Base-by-base conservation (phyloP, 2,797 vertebrate genomes). In the Gobionotothen gibberifrons region DNA sequence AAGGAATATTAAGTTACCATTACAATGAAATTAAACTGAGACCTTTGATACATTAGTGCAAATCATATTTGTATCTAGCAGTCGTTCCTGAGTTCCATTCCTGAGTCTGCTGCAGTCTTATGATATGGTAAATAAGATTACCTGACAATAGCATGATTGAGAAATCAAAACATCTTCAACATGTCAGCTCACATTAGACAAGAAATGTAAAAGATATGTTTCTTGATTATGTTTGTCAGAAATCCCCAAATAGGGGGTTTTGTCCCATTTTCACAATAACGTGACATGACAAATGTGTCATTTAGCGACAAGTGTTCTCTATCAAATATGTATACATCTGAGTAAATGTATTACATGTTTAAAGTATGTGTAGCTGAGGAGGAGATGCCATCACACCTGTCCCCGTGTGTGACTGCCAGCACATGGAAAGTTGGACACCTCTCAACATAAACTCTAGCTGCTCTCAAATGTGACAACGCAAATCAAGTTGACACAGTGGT, bases 371-470 rank as follows among this genome's bases (percentile, higher is more conserved):
- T 36, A 59, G 32, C 49, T 42, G 46, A 72, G 16, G 77, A 63
- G 48, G 54, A 78, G 70, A 86, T 83, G 85, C 76, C 79, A 85
- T 77, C 78, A 87, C 90, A 90, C 84, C 82, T 91, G 88, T 82
- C 74, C 79, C 54, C 53, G 43, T 79, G 81, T 76, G 62, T 61
- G 75, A 60, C 69, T 68, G 69, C 79, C 69, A 76, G 63, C 84
- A 88, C 87, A 87, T 83, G 85, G 81, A 84, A 91, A 92, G 90
- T 88, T 90, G 72, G 79, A 78, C 66, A 74, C 72, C 62, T 83
- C 81, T 80, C 79, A 80, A 81, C 80, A 36, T 72, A 59, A 81
- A 84, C 75, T 85, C 76, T 71, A 36, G 44, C 63, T 74, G 68
- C 66, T 79, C 68, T 78, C 66, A 58, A 78, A 53, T 63, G 76